Percentiles rank a stretch among this genome's conserved stretches.
Evolutionary conservation across 2,888 invertebrate genomes (phyloP).

Genomic region (Falcaria lacertinaria): DNA sequence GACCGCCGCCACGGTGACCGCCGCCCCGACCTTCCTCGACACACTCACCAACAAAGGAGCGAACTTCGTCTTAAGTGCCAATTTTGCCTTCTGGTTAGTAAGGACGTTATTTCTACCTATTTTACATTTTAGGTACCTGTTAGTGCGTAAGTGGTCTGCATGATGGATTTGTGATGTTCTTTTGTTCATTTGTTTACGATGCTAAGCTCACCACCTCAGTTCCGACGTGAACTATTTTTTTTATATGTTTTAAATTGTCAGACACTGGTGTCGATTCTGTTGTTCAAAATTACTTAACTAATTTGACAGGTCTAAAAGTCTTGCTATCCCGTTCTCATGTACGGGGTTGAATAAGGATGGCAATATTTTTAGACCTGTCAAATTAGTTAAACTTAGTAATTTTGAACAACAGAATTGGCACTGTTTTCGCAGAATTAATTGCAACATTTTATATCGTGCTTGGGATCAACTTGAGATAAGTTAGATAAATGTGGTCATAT

Average conservation of each 20-base stretch:
- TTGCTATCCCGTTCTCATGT: too few species aligned
- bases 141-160: constrained; percentile 73
- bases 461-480: constrained; percentile 75
- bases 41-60: constrained; percentile 55
- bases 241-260: constrained; percentile 21
- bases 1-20: too few species aligned
- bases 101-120: constrained; percentile 78
- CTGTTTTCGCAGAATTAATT: constrained; percentile 29
- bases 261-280: constrained; percentile 11
- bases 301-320: too few species aligned
- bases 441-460: constrained; percentile 67
- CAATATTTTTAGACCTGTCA: too few species aligned
- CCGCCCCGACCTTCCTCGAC: constrained; percentile 35
- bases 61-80: constrained; percentile 76
- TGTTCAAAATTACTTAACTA: too few species aligned
- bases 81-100: constrained; percentile 80
- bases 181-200: constrained; percentile 30
- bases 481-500: constrained; percentile 43
- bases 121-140: constrained; percentile 72
- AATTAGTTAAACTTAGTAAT: too few species aligned
- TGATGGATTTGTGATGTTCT: constrained; percentile 58
- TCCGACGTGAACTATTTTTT: constrained; percentile 28
- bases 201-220: constrained; percentile 46
- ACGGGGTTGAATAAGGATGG: too few species aligned
- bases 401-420: too few species aligned